These are phyloP conservation scores for Brachionus manjavacas DNA, from an alignment of 1,140 invertebrate species.

Conservation along the genomic window DNA sequence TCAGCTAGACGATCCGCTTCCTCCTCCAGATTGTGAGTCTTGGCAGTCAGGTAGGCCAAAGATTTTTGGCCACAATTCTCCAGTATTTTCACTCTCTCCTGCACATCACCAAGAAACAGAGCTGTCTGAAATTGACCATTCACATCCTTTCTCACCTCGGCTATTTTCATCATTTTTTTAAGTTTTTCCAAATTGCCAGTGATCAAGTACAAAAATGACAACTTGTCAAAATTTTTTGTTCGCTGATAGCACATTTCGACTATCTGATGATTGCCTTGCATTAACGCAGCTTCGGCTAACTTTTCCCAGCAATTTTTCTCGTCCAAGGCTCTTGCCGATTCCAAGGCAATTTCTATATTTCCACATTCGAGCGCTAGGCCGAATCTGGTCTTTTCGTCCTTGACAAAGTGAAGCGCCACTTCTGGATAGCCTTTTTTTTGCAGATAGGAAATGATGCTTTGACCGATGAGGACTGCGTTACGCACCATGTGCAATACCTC, in stretches of 20 bases:
- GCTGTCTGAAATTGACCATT: slow-evolving; percentile 95
- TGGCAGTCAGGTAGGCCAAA: slow-evolving; percentile 84
- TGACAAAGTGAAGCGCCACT: slow-evolving; percentile 98
- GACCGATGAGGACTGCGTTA: slow-evolving; percentile 89
- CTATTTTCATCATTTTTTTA: slow-evolving; percentile 96
- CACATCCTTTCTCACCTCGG: slow-evolving; percentile 63
- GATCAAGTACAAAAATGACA: slow-evolving; percentile 94
- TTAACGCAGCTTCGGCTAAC: slow-evolving; percentile 84
- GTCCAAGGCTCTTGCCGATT: slow-evolving; percentile 87
- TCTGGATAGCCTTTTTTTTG: slow-evolving; percentile 99
- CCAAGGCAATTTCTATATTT: slow-evolving; percentile 86
- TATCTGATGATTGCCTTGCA: slow-evolving; percentile 88
- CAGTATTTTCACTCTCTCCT: slow-evolving; percentile 82
- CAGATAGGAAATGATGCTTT: slow-evolving; percentile 96
- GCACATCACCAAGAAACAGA: slow-evolving; percentile 81
- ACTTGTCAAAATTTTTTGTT: slow-evolving; percentile 97
- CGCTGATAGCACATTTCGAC: slow-evolving; percentile 99
- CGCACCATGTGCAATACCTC: slow-evolving; percentile 94
- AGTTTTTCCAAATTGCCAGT: slow-evolving; percentile 97
- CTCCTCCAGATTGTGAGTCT: slow-evolving; percentile 81
- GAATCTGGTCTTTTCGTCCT: slow-evolving; percentile 95
- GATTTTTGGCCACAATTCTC: slow-evolving; percentile 64
- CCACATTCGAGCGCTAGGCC: slow-evolving; percentile 93
- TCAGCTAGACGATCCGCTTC: slow-evolving; percentile 70
- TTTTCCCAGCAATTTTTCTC: slow-evolving; percentile 92